phyloP scores from a whole-genome alignment of 2,888 invertebrate species.

The Calliphora vomitoria region DNA sequence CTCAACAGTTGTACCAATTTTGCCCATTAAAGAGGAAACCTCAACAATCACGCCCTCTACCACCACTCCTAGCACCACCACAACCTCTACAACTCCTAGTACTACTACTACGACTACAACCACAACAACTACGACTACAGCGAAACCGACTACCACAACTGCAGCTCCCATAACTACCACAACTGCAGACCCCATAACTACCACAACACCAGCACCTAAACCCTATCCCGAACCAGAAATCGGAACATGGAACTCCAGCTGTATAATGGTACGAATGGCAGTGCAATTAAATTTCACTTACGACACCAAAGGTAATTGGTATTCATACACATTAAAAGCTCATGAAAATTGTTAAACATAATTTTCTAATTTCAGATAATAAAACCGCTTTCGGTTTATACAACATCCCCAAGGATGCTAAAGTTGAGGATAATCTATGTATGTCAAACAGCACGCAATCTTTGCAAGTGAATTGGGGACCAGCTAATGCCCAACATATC shows the following conservation, averaged over 20 bases:
- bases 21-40: constrained; percentile 54
- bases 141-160: constrained; percentile 83
- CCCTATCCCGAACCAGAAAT: constrained; percentile 81
- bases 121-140: constrained; percentile 67
- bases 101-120: constrained; percentile 63
- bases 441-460: constrained; percentile 82
- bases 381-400: constrained; percentile 81
- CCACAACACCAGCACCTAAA: constrained; percentile 80
- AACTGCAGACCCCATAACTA: constrained; percentile 80
- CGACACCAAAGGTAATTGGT: constrained; percentile 79
- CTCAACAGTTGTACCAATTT: constrained; percentile 45
- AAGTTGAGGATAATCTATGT: constrained; percentile 84
- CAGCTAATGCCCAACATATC: constrained; percentile 74
- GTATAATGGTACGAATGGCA: constrained; percentile 89
- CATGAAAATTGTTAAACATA: background rate
- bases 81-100: constrained; percentile 62
- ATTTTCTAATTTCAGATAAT: constrained; percentile 75
- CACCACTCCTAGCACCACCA: constrained; percentile 41
- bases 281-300: constrained; percentile 87
- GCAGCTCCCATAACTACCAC: constrained; percentile 83
- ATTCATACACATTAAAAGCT: background rate
- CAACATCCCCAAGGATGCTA: constrained; percentile 85
- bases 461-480: constrained; percentile 84
- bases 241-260: constrained; percentile 87
- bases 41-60: background rate